A percentile compares a stretch with the other conserved stretches of the same genome.
These are phyloP conservation scores for Agrypnus murinus DNA, from an alignment of 2,888 invertebrate species.

Conservation along the genomic window DNA sequence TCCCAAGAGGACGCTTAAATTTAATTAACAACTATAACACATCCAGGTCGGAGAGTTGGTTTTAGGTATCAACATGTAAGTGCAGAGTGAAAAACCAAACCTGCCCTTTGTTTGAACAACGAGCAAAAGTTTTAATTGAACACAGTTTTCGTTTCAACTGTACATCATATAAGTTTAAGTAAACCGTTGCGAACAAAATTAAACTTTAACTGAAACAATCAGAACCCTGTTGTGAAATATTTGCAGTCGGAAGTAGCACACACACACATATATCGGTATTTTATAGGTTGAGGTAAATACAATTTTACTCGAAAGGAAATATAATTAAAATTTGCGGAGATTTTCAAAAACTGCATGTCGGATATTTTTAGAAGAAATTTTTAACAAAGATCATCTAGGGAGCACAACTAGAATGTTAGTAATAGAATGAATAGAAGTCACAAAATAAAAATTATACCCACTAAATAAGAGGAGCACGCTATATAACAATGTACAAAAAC, in stretches of 20 bases:
- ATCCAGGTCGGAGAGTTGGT: slow-evolving; percentile 53
- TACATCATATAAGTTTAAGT: slow-evolving; percentile 35
- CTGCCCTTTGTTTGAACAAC: slow-evolving; percentile 36
- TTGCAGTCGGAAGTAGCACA: background rate
- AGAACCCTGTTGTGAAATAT: slow-evolving; percentile 16
- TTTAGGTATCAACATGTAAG: slow-evolving; percentile 51
- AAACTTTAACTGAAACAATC: slow-evolving; percentile 38
- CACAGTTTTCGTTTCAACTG: slow-evolving; percentile 38
- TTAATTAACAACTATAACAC: slow-evolving; percentile 61
- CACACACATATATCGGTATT: too few species aligned
- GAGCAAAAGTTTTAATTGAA: slow-evolving; percentile 43
- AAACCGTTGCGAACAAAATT: slow-evolving; percentile 31
- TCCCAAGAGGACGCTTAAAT: slow-evolving; percentile 57
- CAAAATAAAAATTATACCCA: too few species aligned
- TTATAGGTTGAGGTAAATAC: too few species aligned
- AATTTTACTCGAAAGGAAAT: too few species aligned
- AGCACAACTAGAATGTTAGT: too few species aligned
- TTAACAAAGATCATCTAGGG: too few species aligned
- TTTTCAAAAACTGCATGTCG: too few species aligned
- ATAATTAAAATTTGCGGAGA: too few species aligned
- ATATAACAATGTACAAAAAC: too few species aligned
- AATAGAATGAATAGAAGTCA: too few species aligned
- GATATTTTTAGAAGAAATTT: too few species aligned
- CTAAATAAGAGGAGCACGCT: too few species aligned
- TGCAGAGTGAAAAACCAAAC: slow-evolving; percentile 20